Conservation (phyloP, 2,888 invertebrate genomes). For the Stenichneumon culpator region DNA sequence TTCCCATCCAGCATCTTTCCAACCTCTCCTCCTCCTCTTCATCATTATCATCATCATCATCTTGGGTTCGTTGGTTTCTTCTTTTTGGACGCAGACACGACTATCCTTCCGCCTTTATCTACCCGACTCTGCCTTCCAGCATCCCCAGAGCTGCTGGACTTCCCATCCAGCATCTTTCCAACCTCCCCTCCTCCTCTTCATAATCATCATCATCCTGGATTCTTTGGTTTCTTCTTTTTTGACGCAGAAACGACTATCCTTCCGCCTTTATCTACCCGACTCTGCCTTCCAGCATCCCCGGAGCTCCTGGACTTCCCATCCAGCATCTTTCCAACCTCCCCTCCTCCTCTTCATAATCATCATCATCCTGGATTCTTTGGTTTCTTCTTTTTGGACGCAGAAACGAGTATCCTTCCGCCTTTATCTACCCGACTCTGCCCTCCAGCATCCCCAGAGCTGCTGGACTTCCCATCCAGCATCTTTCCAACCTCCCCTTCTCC, state of each 20-base stretch:
- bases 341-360: background rate
- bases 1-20: too few relatives aligned
- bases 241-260: background rate
- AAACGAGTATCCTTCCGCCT: constrained; percentile 15
- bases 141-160: constrained; percentile 2
- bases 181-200: constrained; percentile 20
- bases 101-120: constrained; percentile 19
- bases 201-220: too few relatives aligned
- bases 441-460: constrained; percentile 8
- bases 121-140: background rate
- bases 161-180: constrained; percentile 19
- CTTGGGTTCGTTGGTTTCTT: too few relatives aligned
- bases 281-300: background rate
- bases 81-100: background rate
- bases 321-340: constrained; percentile 26
- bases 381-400: too few relatives aligned
- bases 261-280: constrained; percentile 25
- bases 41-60: too few relatives aligned
- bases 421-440: background rate
- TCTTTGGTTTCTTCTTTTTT: too few relatives aligned
- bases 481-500: too few relatives aligned
- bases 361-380: too few relatives aligned
- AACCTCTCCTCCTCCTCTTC: too few relatives aligned
- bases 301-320: constrained; percentile 12
- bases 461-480: constrained; percentile 9